These are phyloP conservation scores for Xanthia togata DNA, from an alignment of 2,888 invertebrate species.

Conservation along the genomic window DNA sequence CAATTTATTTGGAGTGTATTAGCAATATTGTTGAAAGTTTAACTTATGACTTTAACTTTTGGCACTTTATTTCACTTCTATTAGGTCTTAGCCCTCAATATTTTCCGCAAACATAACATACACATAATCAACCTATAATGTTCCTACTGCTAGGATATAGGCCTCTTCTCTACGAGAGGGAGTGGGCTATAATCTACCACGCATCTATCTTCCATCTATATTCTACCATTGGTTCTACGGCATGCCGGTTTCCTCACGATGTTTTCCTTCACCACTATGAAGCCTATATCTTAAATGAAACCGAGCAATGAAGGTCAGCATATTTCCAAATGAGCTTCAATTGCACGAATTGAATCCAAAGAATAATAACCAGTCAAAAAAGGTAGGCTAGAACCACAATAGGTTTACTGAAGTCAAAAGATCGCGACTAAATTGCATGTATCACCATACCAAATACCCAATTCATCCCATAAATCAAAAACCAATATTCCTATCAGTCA, in stretches of 20 bases:
- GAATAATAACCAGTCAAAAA: background rate
- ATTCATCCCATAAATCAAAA: conserved; percentile 27
- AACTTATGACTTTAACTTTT: conserved; percentile 2
- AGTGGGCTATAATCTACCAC: too few relatives aligned
- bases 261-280: background rate
- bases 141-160: too few relatives aligned
- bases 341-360: background rate
- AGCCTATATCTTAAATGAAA: background rate
- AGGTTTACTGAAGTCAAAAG: background rate
- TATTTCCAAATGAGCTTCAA: background rate
- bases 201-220: too few relatives aligned
- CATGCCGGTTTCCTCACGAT: too few relatives aligned
- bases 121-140: too few relatives aligned
- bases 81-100: background rate
- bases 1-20: conserved; percentile 27
- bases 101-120: background rate
- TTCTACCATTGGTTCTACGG: too few relatives aligned
- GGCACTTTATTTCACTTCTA: background rate
- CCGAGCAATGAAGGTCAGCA: background rate
- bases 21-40: background rate
- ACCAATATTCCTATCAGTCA: conserved; percentile 41
- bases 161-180: too few relatives aligned
- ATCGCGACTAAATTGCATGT: too few relatives aligned
- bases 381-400: background rate
- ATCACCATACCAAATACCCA: background rate